Conservation (phyloP, 2,797 vertebrate species). For the Helicolenus hilgendorfi region DNA sequence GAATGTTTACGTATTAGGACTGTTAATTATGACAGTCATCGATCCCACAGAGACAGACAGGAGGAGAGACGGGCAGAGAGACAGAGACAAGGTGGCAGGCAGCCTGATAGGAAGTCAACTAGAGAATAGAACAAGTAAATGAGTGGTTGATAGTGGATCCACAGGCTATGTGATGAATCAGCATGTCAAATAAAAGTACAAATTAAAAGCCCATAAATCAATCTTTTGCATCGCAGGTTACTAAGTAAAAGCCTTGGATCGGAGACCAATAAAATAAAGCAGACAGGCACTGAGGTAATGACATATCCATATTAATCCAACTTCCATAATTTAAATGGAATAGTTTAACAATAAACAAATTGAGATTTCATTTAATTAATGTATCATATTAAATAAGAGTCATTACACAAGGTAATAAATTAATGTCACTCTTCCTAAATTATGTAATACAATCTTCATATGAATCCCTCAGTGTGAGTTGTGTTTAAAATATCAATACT, state of each 20-base stretch:
- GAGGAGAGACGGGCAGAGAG: not conserved
- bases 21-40: constrained; percentile 45
- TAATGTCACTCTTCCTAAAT: not conserved
- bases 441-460: not conserved
- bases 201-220: constrained; percentile 31
- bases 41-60: not conserved
- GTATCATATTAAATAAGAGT: not conserved
- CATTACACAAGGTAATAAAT: not conserved
- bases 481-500: not conserved
- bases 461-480: not conserved
- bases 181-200: constrained; percentile 1
- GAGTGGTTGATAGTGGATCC: not conserved
- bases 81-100: constrained; percentile 19
- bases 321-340: not conserved
- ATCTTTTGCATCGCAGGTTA: not conserved
- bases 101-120: constrained; percentile 15
- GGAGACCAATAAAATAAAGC: constrained; percentile 15
- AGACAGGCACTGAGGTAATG: not conserved
- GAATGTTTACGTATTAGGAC: not conserved
- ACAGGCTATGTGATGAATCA: constrained; percentile 14
- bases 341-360: not conserved
- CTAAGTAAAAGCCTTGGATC: constrained; percentile 5
- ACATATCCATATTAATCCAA: constrained; percentile 18
- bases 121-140: not conserved
- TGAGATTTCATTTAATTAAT: not conserved